These are phyloP conservation scores for Pararge aegeria DNA, from an alignment of 1,140 invertebrate genomes.

Conservation along the genomic window DNA sequence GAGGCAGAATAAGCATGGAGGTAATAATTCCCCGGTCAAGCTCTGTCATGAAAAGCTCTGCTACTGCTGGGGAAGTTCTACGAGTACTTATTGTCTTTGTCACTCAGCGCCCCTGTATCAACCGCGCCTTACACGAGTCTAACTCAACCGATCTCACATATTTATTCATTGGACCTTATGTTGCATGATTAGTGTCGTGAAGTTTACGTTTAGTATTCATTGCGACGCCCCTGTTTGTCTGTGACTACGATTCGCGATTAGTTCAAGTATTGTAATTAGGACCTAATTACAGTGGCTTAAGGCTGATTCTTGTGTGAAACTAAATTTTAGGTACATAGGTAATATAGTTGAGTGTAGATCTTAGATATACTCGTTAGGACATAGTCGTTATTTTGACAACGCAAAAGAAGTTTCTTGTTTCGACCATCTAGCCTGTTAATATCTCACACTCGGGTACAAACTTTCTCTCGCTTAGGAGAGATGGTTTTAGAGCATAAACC, in stretches of 20 bases:
- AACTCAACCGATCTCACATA: constrained; percentile 35
- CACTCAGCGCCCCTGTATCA: too few species aligned
- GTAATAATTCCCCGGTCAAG: too few species aligned
- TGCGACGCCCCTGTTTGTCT: constrained; percentile 41
- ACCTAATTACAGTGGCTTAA: constrained; percentile 29
- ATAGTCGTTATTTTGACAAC: not conserved
- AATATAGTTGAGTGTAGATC: not conserved
- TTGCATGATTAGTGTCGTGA: constrained; percentile 64
- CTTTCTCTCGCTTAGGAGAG: too few species aligned
- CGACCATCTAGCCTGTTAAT: too few species aligned
- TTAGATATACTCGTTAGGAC: not conserved
- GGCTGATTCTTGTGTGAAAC: constrained; percentile 17
- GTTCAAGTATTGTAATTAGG: constrained; percentile 28
- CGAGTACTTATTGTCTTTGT: too few species aligned
- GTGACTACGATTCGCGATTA: constrained; percentile 38
- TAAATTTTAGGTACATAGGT: not conserved
- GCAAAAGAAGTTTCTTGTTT: not conserved
- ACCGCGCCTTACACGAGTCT: not conserved
- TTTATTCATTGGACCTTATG: constrained; percentile 52
- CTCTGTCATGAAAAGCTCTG: too few species aligned
- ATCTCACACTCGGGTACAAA: too few species aligned
- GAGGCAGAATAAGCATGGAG: too few species aligned
- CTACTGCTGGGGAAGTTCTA: too few species aligned
- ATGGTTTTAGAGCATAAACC: too few species aligned
- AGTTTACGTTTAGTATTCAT: constrained; percentile 57